Percentiles rank a stretch among this genome's conserved stretches.
These are phyloP conservation scores for Salpingus planirostris DNA, from an alignment of 2,888 invertebrate genomes.

Conservation along the genomic window DNA sequence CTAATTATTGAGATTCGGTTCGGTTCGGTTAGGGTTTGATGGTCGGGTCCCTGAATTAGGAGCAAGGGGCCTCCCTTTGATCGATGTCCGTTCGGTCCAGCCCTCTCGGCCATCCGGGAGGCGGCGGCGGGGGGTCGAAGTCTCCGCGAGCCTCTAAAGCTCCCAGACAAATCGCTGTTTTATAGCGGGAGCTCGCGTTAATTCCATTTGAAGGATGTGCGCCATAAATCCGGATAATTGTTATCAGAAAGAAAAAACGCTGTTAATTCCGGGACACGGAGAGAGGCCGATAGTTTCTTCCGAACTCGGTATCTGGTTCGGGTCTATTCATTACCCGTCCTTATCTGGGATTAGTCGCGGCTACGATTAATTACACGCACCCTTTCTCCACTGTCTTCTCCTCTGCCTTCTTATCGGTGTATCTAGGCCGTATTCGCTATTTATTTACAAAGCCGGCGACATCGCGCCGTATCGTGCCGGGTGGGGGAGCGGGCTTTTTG, in stretches of 20 bases:
- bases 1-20: too few relatives aligned
- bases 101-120: too few relatives aligned
- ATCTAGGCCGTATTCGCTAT: constrained; percentile 7
- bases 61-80: too few relatives aligned
- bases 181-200: constrained; percentile 36
- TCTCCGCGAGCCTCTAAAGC: constrained; percentile 27
- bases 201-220: constrained; percentile 39
- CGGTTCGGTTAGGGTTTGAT: too few relatives aligned
- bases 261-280: constrained; percentile 27
- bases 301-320: constrained; percentile 18
- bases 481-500: constrained; percentile 8
- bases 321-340: constrained; percentile 23
- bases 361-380: constrained; percentile 23
- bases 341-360: constrained; percentile 20
- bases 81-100: too few relatives aligned
- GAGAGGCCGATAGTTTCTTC: constrained; percentile 16
- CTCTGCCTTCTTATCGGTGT: constrained; percentile 12
- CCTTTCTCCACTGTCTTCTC: constrained; percentile 19
- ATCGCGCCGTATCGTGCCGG: too few relatives aligned
- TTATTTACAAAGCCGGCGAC: too few relatives aligned
- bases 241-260: constrained; percentile 35
- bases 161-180: constrained; percentile 38
- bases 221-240: constrained; percentile 39
- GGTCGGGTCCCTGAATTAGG: too few relatives aligned
- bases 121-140: too few relatives aligned